Evolutionary conservation across 1,140 invertebrate genomes (phyloP).

Genomic region (Zaprionus tsacasi): DNA sequence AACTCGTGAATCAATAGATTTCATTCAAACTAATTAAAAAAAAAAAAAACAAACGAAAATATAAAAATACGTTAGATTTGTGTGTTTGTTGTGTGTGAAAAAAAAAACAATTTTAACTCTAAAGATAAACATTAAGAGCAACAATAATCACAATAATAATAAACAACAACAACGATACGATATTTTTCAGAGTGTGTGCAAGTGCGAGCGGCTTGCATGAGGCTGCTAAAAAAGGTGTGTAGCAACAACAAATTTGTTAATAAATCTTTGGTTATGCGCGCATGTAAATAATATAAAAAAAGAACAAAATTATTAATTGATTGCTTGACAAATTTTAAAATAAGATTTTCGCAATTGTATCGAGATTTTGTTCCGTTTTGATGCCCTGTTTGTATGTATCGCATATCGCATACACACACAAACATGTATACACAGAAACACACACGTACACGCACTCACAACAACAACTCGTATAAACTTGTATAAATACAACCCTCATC

Average conservation of each 20-base stretch:
- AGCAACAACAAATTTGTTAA: slow-evolving; percentile 29
- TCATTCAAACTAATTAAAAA: slow-evolving; percentile 32
- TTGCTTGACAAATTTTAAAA: slow-evolving; percentile 34
- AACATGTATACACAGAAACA: slow-evolving; percentile 18
- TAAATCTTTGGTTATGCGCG: slow-evolving; percentile 23
- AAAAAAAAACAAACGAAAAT: slow-evolving; percentile 19
- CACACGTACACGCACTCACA: slow-evolving; percentile 30
- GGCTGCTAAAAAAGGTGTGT: slow-evolving; percentile 78
- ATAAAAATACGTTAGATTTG: slow-evolving; percentile 4
- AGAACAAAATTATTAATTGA: slow-evolving; percentile 55
- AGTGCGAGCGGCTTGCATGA: slow-evolving; percentile 69
- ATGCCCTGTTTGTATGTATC: slow-evolving; percentile 48
- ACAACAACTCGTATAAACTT: slow-evolving; percentile 46
- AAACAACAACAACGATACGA: slow-evolving; percentile 44
- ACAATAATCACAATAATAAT: slow-evolving; percentile 17
- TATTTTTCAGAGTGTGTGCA: slow-evolving; percentile 43
- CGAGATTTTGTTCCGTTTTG: slow-evolving; percentile 45
- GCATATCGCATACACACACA: slow-evolving; percentile 33
- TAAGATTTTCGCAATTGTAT: slow-evolving; percentile 50
- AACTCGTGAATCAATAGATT: slow-evolving; percentile 46
- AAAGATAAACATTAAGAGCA: slow-evolving; percentile 33
- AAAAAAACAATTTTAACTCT: slow-evolving; percentile 22
- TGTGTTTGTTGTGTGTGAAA: slow-evolving; percentile 10
- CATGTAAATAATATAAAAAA: background rate
- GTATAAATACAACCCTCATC: slow-evolving; percentile 81